phyloP scores from a whole-genome alignment of 2,113 vertebrate species.

The Etheostoma spectabile region DNA sequence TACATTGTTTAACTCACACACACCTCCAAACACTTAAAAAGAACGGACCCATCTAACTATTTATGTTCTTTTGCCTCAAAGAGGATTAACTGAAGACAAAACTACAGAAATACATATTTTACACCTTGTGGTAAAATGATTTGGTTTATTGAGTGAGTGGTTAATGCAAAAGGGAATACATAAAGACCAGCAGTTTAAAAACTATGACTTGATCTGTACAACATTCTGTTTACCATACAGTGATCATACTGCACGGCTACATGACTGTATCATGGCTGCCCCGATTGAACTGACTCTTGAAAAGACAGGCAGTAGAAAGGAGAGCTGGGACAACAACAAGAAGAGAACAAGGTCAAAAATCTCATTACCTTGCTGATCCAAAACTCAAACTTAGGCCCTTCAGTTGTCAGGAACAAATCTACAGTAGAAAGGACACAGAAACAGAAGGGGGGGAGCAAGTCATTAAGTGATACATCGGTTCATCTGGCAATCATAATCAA shows the following conservation, averaged over 20 bases:
- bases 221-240: neutral
- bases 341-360: neutral
- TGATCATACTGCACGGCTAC: neutral
- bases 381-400: slow-evolving; percentile 61
- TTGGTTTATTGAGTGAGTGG: too few relatives aligned
- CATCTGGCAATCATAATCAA: slow-evolving; percentile 24
- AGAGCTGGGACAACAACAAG: neutral
- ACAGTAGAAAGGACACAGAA: slow-evolving; percentile 4
- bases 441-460: slow-evolving; percentile 4
- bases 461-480: neutral
- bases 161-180: neutral
- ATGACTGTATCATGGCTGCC: neutral
- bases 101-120: too few relatives aligned
- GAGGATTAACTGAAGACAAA: too few relatives aligned
- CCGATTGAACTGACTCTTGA: neutral
- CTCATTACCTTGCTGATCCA: slow-evolving; percentile 79
- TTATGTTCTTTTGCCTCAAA: too few relatives aligned
- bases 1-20: too few relatives aligned
- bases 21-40: too few relatives aligned
- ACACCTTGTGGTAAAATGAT: too few relatives aligned
- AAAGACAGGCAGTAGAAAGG: neutral
- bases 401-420: slow-evolving; percentile 81
- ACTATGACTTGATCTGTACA: neutral
- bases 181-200: neutral
- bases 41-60: too few relatives aligned